Evolutionary conservation across 2,797 vertebrate species (phyloP).

Genomic region (Myiothlypis coronata): DNA sequence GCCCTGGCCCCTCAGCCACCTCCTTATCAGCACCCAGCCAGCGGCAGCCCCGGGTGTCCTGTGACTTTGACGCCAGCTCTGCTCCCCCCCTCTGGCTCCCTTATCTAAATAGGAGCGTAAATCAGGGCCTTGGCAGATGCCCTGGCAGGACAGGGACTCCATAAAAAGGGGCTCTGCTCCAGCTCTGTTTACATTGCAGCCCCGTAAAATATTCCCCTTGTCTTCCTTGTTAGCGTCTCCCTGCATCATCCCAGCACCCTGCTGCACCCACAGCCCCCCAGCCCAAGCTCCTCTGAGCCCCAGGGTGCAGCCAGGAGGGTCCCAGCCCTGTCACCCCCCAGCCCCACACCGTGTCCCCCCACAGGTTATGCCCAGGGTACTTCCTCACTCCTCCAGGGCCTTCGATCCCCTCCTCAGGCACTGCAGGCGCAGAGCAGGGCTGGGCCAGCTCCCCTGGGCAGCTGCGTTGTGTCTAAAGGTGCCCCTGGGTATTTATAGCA

Average conservation of each 20-base stretch:
- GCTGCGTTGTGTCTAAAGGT: slow-evolving; percentile 59
- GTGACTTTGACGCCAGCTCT: slow-evolving; percentile 87
- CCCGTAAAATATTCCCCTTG: slow-evolving; percentile 81
- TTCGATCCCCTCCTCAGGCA: accelerated
- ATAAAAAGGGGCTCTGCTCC: slow-evolving; percentile 85
- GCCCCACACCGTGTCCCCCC: not conserved
- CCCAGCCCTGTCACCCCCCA: not conserved
- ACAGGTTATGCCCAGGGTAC: not conserved
- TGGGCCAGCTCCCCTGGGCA: slow-evolving; percentile 9
- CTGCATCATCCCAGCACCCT: slow-evolving; percentile 63
- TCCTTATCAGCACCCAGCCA: slow-evolving; percentile 74
- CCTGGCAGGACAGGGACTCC: slow-evolving; percentile 85
- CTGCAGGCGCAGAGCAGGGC: not conserved
- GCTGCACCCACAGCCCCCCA: not conserved
- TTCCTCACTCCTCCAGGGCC: not conserved
- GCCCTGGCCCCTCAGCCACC: not conserved
- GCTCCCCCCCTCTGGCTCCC: slow-evolving; percentile 80
- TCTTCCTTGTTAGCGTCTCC: slow-evolving; percentile 75
- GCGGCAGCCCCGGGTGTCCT: slow-evolving; percentile 78
- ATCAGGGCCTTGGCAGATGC: slow-evolving; percentile 85
- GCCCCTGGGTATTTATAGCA: slow-evolving; percentile 64
- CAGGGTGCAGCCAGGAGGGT: not conserved
- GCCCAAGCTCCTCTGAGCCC: not conserved
- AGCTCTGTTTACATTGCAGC: slow-evolving; percentile 84
- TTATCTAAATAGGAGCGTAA: slow-evolving; percentile 95